phyloP scores from a whole-genome alignment of 1,140 invertebrate genomes.

The Drosophila teissieri region DNA sequence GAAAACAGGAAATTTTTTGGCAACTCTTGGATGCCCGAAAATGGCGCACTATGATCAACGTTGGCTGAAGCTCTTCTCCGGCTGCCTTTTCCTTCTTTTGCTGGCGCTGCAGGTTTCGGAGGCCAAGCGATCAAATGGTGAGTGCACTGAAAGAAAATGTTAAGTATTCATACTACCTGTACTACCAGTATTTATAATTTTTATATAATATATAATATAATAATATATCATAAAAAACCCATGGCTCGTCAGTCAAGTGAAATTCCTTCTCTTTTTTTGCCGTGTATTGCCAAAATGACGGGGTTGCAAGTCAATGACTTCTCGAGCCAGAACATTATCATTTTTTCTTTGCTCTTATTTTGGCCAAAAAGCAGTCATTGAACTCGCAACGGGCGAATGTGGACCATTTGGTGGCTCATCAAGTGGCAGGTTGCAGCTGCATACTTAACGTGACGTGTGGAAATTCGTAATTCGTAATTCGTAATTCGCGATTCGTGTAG shows the following conservation, averaged over 20 bases:
- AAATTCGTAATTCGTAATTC: slow-evolving; percentile 56
- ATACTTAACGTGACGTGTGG: slow-evolving; percentile 63
- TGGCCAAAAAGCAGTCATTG: slow-evolving; percentile 58
- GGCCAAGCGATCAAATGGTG: slow-evolving; percentile 66
- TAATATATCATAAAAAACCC: too few species aligned
- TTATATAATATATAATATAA: not conserved
- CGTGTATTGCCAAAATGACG: slow-evolving; percentile 1
- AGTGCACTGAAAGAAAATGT: slow-evolving; percentile 34
- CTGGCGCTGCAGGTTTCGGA: slow-evolving; percentile 51
- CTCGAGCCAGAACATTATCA: slow-evolving; percentile 21
- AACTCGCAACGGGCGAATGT: slow-evolving; percentile 54
- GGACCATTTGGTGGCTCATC: slow-evolving; percentile 57
- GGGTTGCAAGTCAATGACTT: slow-evolving; percentile 50
- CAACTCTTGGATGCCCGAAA: slow-evolving; percentile 68
- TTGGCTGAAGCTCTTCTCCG: slow-evolving; percentile 71
- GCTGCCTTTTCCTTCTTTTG: slow-evolving; percentile 55
- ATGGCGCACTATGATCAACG: slow-evolving; percentile 76
- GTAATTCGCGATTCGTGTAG: slow-evolving; percentile 54
- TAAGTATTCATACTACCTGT: not conserved
- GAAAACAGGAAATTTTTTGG: slow-evolving; percentile 77
- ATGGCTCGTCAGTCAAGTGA: too few species aligned
- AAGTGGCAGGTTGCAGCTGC: slow-evolving; percentile 65
- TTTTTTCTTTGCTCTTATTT: slow-evolving; percentile 5
- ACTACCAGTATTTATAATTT: not conserved
- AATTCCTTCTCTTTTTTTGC: not conserved